Evolutionary conservation across 2,797 vertebrate species (phyloP), one percentile per base, ranked within the genome.

Genomic region (Bovichtus diacanthus): DNA sequence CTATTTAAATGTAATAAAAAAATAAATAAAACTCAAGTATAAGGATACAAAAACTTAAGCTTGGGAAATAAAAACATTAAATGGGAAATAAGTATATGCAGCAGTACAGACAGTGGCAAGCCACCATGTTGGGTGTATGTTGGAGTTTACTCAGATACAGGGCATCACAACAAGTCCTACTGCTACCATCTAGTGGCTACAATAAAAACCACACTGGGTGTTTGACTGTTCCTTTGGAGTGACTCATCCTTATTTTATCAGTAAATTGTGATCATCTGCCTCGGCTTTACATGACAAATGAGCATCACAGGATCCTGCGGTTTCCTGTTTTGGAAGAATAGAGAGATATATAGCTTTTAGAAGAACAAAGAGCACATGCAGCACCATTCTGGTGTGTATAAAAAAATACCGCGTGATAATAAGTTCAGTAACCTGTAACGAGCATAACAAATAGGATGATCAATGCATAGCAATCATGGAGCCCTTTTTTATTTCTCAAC

Each of bases 181-280:
- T 88, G 59, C 82, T 81, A 6, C 81, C 84, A 74, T 49, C 84
- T 66, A 72, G 70, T 72, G 87, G 70, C 47, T 19, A 19, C 9
- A 49, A 62, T 27, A 18, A 29, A 38, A 85, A 62, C 19, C 78
- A 9, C 65, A 66, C 58, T n/a, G n/a, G 51, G 21, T 25, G 29
- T 4, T 7, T 65, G 38, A 66, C 18, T 51, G 65, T 11, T 18
- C 1, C 8, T 16, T 41, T 21, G 18, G 58, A 50, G 3, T 69
- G 51, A 82, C n/a, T 50, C 65, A 15, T 19, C 36, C n/a, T 50
- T 65, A 15, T 19, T 36, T 55, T 23, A 53, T 50, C 36, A 62
- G 21, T 31, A 55, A 19, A 64, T 4, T 4, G 13, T 19, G 25
- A 63, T 36, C 50, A 27, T 58, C n/a, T 69, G n/a, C 16, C 12